phyloP scores from a whole-genome alignment of 2,797 vertebrate species.

The Spizella passerina region DNA sequence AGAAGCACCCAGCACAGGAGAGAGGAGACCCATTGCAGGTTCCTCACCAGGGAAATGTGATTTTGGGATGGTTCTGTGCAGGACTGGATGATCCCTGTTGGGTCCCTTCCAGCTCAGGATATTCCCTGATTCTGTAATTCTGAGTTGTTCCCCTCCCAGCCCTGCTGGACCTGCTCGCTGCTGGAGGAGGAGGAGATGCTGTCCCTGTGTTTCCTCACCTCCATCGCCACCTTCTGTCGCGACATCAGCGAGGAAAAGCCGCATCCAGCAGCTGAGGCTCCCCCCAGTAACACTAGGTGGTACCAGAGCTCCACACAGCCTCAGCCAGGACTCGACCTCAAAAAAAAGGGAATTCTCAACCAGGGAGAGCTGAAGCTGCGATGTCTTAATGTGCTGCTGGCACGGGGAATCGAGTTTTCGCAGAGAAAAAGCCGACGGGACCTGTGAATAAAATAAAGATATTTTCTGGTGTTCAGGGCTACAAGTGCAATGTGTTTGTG shows the following conservation, averaged over 20 bases:
- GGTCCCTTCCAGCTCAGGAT: not conserved
- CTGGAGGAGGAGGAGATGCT: not conserved
- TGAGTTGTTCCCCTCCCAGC: not conserved
- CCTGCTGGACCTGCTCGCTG: not conserved
- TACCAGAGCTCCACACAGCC: conserved; percentile 16
- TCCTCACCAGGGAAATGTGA: not conserved
- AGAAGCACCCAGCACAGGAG: not conserved
- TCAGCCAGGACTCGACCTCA: not conserved
- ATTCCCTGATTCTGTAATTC: too few species aligned
- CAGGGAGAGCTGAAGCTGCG: not conserved
- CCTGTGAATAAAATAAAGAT: not conserved
- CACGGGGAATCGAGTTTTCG: not conserved
- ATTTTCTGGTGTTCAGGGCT: not conserved
- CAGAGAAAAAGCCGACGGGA: accelerated
- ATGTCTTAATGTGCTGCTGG: not conserved
- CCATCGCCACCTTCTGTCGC: not conserved
- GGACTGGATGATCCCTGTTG: too few species aligned
- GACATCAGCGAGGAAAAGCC: not conserved
- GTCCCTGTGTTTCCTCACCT: accelerated
- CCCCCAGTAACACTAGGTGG: conserved; percentile 29
- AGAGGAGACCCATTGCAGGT: not conserved
- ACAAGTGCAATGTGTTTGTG: not conserved
- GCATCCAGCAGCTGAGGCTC: accelerated
- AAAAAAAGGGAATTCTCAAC: not conserved
- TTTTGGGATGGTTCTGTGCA: not conserved